Evolutionary conservation across 2,113 vertebrate species (phyloP).

Genomic region (Callorhinus ursinus): DNA sequence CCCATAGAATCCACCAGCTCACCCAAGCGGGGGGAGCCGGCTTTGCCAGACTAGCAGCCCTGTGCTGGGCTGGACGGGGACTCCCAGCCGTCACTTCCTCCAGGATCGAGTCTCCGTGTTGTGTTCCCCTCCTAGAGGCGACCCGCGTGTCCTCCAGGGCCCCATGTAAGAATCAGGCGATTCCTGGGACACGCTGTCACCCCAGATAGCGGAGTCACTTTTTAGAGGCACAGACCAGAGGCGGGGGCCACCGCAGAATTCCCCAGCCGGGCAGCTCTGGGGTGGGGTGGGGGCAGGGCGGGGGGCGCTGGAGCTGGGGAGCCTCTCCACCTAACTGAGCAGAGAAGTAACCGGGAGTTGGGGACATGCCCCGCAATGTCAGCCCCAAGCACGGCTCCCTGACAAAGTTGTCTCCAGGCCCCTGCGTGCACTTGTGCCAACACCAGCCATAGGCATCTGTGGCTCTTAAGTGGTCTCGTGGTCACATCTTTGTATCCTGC

Average conservation of each 20-base stretch:
- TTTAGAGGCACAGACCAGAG: background rate
- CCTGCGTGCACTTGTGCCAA: background rate
- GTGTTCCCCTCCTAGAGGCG: background rate
- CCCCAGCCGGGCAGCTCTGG: background rate
- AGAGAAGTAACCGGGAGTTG: background rate
- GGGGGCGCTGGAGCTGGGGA: background rate
- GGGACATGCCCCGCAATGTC: background rate
- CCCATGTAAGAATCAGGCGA: rapidly evolving
- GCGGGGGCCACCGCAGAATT: background rate
- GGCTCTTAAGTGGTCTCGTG: background rate
- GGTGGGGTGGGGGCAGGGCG: background rate
- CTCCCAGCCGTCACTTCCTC: background rate
- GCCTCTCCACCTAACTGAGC: background rate
- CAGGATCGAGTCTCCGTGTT: background rate
- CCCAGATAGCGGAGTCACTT: background rate
- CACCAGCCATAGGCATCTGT: background rate
- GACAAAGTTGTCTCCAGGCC: background rate
- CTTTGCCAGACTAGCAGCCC: background rate
- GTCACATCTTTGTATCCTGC: background rate
- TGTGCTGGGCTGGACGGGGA: background rate
- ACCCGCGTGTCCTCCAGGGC: background rate
- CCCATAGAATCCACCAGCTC: background rate
- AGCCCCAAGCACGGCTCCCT: background rate
- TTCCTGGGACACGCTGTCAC: background rate
- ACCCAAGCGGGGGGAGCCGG: background rate